Conservation (phyloP, 2,797 vertebrate species). For the Melanotaenia boesemani region DNA sequence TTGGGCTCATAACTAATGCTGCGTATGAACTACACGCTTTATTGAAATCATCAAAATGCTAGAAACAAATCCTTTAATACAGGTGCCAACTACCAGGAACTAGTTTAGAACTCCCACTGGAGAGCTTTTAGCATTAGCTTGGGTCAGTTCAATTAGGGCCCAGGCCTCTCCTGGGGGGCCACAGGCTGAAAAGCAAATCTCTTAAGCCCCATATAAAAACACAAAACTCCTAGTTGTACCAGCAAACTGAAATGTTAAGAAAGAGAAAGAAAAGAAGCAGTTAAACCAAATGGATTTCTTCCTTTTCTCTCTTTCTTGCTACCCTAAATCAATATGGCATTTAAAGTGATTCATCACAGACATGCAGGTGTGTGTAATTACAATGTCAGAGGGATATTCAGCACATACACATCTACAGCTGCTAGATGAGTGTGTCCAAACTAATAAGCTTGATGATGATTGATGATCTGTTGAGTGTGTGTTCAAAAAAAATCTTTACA, state of each 20-base stretch:
- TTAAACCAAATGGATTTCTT: neutral
- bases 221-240: neutral
- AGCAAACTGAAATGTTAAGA: constrained; percentile 4
- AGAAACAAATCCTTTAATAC: constrained; percentile 33
- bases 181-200: constrained; percentile 22
- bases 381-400: no score
- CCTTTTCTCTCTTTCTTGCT: neutral
- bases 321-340: neutral
- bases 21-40: constrained; percentile 22
- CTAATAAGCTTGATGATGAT: no score
- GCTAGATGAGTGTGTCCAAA: no score
- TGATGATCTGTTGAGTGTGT: no score
- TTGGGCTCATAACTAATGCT: constrained; percentile 34
- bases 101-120: constrained; percentile 22
- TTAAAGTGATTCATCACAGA: no score
- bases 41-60: constrained; percentile 37
- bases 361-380: no score
- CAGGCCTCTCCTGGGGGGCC: constrained; percentile 21
- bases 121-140: constrained; percentile 44
- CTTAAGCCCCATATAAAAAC: constrained; percentile 20
- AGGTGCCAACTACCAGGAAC: constrained; percentile 24
- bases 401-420: no score
- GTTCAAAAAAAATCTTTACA: no score
- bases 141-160: constrained; percentile 43
- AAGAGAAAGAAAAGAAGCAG: no score